Evolutionary conservation across 2,797 vertebrate genomes (phyloP).

Genomic region (Poeciliopsis presidionis): DNA sequence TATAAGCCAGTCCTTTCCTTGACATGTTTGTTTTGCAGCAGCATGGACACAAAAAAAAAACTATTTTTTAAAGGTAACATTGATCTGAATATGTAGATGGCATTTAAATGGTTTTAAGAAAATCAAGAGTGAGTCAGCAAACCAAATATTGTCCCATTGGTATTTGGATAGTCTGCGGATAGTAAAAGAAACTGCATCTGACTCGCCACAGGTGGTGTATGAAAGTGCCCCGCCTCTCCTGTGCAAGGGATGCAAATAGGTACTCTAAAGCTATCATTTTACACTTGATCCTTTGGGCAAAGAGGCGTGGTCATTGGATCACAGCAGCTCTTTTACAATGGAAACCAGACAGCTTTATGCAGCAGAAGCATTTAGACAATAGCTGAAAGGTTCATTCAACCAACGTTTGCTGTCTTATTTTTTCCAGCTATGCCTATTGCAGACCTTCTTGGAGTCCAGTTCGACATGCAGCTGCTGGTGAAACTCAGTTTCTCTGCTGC

Average conservation of each 20-base stretch:
- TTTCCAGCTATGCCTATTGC: constrained; percentile 76
- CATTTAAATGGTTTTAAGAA: constrained; percentile 27
- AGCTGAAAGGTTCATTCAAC: constrained; percentile 60
- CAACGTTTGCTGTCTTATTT: constrained; percentile 26
- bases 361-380: constrained; percentile 47
- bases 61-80: constrained; percentile 2
- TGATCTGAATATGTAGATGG: neutral
- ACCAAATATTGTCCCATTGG: constrained; percentile 60
- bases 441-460: constrained; percentile 77
- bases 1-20: constrained; percentile 13
- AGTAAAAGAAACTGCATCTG: constrained; percentile 42
- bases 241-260: constrained; percentile 80
- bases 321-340: constrained; percentile 56
- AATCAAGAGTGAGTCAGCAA: constrained; percentile 38
- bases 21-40: constrained; percentile 8
- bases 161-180: constrained; percentile 53
- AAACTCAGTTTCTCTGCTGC: constrained; percentile 86
- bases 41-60: constrained; percentile 10
- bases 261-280: constrained; percentile 73
- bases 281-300: constrained; percentile 62
- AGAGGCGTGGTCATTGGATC: constrained; percentile 66
- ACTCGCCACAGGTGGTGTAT: constrained; percentile 64
- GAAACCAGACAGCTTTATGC: constrained; percentile 49
- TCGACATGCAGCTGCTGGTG: constrained; percentile 88
- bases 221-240: constrained; percentile 67